phyloP scores from a whole-genome alignment of 2,113 vertebrate genomes.

The Lontra canadensis region DNA sequence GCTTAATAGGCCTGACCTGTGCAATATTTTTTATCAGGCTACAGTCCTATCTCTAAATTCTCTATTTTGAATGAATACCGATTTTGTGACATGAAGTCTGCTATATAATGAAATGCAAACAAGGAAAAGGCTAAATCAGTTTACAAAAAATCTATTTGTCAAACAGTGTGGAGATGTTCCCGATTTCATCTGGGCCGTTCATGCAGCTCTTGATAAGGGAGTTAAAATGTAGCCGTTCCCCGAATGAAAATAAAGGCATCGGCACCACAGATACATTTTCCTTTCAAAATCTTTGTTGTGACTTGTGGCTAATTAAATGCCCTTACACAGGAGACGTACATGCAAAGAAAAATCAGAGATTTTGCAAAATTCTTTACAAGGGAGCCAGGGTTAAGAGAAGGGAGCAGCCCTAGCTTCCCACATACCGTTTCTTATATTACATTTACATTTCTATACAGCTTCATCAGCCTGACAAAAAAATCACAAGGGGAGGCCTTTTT shows the following conservation, averaged over 20 bases:
- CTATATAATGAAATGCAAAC: constrained; percentile 88
- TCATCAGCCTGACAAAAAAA: constrained; percentile 81
- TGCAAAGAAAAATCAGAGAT: constrained; percentile 66
- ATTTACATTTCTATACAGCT: constrained; percentile 88
- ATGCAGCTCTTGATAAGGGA: constrained; percentile 83
- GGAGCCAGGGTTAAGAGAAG: constrained; percentile 56
- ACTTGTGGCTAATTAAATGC: constrained; percentile 82
- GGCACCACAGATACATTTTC: constrained; percentile 69
- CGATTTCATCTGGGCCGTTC: constrained; percentile 81
- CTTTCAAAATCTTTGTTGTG: constrained; percentile 78
- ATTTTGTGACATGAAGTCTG: constrained; percentile 85
- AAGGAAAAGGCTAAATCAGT: constrained; percentile 86
- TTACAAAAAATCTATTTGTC: constrained; percentile 88
- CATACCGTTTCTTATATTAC: constrained; percentile 77
- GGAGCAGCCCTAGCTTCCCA: constrained; percentile 70
- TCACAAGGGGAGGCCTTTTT: constrained; percentile 84
- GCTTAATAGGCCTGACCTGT: constrained; percentile 84
- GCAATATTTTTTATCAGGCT: constrained; percentile 84
- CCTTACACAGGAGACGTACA: constrained; percentile 35
- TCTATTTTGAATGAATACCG: constrained; percentile 86
- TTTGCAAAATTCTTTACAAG: constrained; percentile 73
- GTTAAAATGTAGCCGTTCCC: constrained; percentile 79
- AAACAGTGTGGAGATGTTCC: constrained; percentile 84
- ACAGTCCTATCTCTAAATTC: constrained; percentile 83
- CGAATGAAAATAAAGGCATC: constrained; percentile 81